These are phyloP conservation scores for Nibea albiflora DNA, from an alignment of 2,113 vertebrate species.

Conservation along the genomic window DNA sequence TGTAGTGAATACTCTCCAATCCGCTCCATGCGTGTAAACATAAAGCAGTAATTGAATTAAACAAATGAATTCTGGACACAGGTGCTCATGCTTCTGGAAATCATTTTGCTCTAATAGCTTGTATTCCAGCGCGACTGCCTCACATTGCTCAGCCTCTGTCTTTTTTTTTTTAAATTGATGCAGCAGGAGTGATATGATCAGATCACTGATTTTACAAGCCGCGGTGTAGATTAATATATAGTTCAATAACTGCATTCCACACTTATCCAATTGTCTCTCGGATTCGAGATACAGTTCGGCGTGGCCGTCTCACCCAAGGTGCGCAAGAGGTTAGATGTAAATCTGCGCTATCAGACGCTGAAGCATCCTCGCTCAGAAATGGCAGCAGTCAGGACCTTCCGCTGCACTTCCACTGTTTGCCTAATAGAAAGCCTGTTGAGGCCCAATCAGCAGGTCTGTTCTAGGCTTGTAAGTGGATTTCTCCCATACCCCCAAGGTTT, in stretches of 20 bases:
- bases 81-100: constrained; percentile 42
- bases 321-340: constrained; percentile 54
- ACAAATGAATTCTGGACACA: constrained; percentile 43
- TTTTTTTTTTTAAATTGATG: constrained; percentile 13
- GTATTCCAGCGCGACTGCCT: constrained; percentile 19
- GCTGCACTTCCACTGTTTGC: constrained; percentile 48
- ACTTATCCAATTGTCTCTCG: constrained; percentile 41
- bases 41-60: constrained; percentile 42
- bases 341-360: constrained; percentile 47
- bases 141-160: not conserved
- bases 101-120: constrained; percentile 54
- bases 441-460: constrained; percentile 71
- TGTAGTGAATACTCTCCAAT: not conserved
- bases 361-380: constrained; percentile 43
- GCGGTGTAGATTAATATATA: constrained; percentile 42
- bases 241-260: constrained; percentile 36
- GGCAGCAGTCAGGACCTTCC: constrained; percentile 63
- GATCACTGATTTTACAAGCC: constrained; percentile 43
- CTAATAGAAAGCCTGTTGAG: constrained; percentile 66
- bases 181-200: constrained; percentile 43
- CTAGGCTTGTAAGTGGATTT: constrained; percentile 74
- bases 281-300: constrained; percentile 36
- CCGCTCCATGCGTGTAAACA: constrained; percentile 21
- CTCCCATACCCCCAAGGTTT: constrained; percentile 73
- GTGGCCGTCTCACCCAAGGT: constrained; percentile 16